Evolutionary conservation across 2,113 vertebrate genomes (phyloP).

Genomic region (Calypte anna): DNA sequence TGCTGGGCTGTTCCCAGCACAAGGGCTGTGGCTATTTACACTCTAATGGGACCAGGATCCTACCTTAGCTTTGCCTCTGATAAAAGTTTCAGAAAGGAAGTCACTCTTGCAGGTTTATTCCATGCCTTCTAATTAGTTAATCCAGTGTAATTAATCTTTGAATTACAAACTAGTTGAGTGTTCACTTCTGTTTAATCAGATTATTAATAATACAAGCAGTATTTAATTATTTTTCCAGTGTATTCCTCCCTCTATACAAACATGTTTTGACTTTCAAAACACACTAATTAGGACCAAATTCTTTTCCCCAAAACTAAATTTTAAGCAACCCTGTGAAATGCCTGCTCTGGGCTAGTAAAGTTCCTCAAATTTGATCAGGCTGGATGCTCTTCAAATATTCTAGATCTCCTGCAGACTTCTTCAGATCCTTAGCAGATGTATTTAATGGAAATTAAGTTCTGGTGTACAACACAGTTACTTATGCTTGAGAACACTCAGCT

Average conservation of each 20-base stretch:
- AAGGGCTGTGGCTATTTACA: neutral
- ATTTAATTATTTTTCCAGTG: conserved; percentile 44
- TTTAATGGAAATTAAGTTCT: neutral
- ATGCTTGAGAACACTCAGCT: neutral
- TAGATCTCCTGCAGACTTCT: neutral
- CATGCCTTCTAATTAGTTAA: conserved; percentile 25
- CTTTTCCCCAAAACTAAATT: neutral
- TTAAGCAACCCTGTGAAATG: neutral
- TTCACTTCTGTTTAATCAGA: conserved; percentile 55
- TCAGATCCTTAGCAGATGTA: neutral
- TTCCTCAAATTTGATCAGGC: neutral
- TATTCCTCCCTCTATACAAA: neutral
- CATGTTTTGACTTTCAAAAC: conserved; percentile 25
- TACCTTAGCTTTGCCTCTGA: neutral
- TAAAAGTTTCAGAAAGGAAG: conserved; percentile 22
- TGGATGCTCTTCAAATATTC: neutral
- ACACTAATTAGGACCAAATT: neutral
- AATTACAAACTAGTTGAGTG: conserved; percentile 33
- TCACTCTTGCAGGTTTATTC: conserved; percentile 11
- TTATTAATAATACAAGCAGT: conserved; percentile 56
- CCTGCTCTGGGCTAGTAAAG: neutral
- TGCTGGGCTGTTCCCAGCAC: neutral
- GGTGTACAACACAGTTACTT: neutral
- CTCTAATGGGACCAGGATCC: neutral
- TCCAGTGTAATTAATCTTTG: conserved; percentile 44